Percentiles rank a stretch among this genome's conserved stretches.
Evolutionary conservation across 2,888 invertebrate species (phyloP).

Genomic region (Lasioglossum oenotherae): DNA sequence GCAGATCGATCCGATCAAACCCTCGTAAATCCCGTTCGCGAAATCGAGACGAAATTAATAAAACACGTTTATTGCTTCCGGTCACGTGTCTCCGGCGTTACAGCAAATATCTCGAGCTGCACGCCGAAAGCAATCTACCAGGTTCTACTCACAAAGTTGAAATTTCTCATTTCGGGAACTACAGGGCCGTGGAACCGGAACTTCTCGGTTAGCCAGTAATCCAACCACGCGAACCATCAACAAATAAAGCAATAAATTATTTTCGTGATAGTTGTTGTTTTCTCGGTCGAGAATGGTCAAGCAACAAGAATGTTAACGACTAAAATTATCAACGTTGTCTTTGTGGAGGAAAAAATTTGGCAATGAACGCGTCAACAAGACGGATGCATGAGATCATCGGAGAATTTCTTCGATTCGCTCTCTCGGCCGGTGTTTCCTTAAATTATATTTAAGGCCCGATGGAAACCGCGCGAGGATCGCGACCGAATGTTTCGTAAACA

Average conservation of each 20-base stretch:
- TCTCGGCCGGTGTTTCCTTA: constrained; percentile 14
- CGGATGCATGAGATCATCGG: constrained; percentile 3
- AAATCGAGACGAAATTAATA: background rate
- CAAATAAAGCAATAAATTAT: background rate
- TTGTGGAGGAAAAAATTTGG: background rate
- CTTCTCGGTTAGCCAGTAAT: background rate
- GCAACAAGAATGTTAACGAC: background rate
- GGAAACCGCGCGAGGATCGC: background rate
- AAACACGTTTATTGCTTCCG: background rate
- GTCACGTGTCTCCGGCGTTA: background rate
- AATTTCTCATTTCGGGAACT: background rate
- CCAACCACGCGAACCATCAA: background rate
- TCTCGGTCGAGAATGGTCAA: background rate
- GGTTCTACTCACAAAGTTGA: background rate
- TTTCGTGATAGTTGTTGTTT: background rate
- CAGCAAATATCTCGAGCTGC: background rate
- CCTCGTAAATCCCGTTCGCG: background rate
- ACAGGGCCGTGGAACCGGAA: background rate
- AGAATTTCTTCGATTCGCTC: constrained; percentile 15
- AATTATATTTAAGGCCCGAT: constrained; percentile 19
- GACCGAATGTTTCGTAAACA: constrained; percentile 25
- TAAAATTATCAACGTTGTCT: background rate
- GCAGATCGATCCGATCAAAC: constrained; percentile 26
- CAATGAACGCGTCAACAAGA: constrained; percentile 16
- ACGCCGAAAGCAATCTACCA: background rate